Evolutionary conservation across 2,888 invertebrate species (phyloP).

Genomic region (Phengaris alcon): DNA sequence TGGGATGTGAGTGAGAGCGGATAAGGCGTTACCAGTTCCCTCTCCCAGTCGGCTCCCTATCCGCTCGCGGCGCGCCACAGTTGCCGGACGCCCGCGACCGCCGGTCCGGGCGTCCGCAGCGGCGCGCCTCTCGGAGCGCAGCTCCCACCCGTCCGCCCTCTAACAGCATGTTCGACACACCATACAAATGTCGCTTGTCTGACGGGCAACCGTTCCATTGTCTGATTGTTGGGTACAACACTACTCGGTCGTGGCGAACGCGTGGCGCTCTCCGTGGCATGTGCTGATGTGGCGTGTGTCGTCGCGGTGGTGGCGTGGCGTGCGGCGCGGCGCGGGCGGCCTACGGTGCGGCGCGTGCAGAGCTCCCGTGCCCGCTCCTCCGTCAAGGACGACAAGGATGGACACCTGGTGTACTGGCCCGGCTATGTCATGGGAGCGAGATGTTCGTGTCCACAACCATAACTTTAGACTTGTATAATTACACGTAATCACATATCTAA

Average conservation of each 20-base stretch:
- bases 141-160: slow-evolving; percentile 68
- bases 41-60: slow-evolving; percentile 43
- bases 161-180: slow-evolving; percentile 78
- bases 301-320: slow-evolving; percentile 44
- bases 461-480: slow-evolving; percentile 58
- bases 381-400: slow-evolving; percentile 99
- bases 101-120: slow-evolving; percentile 52
- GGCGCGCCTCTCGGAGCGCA: slow-evolving; percentile 54
- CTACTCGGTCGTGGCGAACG: slow-evolving; percentile 79
- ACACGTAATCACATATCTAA: slow-evolving; percentile 19
- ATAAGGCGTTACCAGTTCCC: slow-evolving; percentile 45
- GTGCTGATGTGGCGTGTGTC: slow-evolving; percentile 47
- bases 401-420: slow-evolving; percentile 99
- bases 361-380: slow-evolving; percentile 91
- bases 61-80: slow-evolving; percentile 45
- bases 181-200: slow-evolving; percentile 79
- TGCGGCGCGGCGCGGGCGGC: slow-evolving; percentile 45
- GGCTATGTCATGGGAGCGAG: slow-evolving; percentile 99
- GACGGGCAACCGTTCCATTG: slow-evolving; percentile 81
- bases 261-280: slow-evolving; percentile 73
- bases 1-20: slow-evolving; percentile 46
- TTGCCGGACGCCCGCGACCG: slow-evolving; percentile 40
- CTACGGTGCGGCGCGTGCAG: slow-evolving; percentile 72
- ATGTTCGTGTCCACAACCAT: slow-evolving; percentile 95
- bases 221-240: slow-evolving; percentile 81